Conservation (phyloP, 2,888 invertebrate species). For the Pimpla rufipes region DNA sequence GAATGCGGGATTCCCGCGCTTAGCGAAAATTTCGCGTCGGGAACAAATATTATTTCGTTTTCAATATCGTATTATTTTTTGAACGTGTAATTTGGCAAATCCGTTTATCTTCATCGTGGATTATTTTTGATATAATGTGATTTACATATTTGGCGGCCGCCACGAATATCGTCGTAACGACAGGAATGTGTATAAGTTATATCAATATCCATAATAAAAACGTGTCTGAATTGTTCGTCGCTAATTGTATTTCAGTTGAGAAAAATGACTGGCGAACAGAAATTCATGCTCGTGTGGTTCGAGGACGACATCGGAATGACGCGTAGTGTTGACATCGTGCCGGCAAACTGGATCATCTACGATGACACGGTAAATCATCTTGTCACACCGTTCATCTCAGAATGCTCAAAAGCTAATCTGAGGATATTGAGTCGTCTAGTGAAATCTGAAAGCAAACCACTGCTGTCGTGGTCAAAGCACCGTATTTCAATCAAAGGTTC, state of each 20-base stretch:
- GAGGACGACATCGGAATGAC: slow-evolving; percentile 20
- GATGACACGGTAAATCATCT: slow-evolving; percentile 23
- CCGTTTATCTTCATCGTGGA: too few species aligned
- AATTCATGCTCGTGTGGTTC: slow-evolving; percentile 39
- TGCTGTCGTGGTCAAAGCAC: slow-evolving; percentile 31
- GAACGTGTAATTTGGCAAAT: not conserved
- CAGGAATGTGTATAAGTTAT: not conserved
- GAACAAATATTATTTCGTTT: not conserved
- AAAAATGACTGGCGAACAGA: not conserved
- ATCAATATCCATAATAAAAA: not conserved
- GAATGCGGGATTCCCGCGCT: not conserved
- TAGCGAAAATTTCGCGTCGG: not conserved
- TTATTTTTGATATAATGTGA: too few species aligned
- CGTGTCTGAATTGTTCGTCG: not conserved
- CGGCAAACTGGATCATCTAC: slow-evolving; percentile 33
- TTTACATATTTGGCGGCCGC: too few species aligned
- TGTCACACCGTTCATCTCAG: slow-evolving; percentile 42
- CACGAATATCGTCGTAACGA: too few species aligned
- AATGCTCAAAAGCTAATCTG: slow-evolving; percentile 32
- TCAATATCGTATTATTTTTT: not conserved
- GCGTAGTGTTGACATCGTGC: slow-evolving; percentile 32
- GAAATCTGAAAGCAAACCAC: slow-evolving; percentile 36
- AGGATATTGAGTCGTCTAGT: slow-evolving; percentile 26
- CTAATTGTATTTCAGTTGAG: slow-evolving; percentile 19
- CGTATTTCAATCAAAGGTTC: slow-evolving; percentile 42